Evolutionary conservation across 2,113 vertebrate species (phyloP), one percentile per base, ranked within the genome.

Genomic region (Calcarius ornatus): DNA sequence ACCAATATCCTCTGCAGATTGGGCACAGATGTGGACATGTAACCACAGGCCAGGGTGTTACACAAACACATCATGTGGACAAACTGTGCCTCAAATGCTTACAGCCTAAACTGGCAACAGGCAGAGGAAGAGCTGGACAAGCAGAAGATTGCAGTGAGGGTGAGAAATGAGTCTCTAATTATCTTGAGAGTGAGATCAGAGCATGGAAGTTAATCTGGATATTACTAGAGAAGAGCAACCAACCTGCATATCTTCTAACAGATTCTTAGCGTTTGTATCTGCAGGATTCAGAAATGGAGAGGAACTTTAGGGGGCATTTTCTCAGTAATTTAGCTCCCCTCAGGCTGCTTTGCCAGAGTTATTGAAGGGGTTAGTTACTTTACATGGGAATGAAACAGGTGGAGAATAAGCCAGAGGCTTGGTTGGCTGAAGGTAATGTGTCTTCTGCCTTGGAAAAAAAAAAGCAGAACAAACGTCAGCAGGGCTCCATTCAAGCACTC

Each of bases 1-100:
- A 83, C 90, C 76, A 96, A 96, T 95, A 96, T 96, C 95, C 95
- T 95, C 69, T 75, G 76, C 90, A 86, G 93, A 96, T 90, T 16
- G 38, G 80, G 90, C 90, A 88, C 96, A 96, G 94, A 96, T 97
- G 94, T 81, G 95, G 86, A 93, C 79, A 76, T 76, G 86, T 27
- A 93, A 72, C 80, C 83, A 76, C 45, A 86, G 86, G 92, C 90
- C 89, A 94, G 95, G 0, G 48, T 53, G 68, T 94, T 97, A 96
- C 90, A 94, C 82, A 96, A 97, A 92, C 82, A 87, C 20, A 51
- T 64, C 95, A 81, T 10, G 83, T 7, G 86, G 86, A 81, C 80
- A 93, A 53, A 35, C 61, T 18, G 4, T 79, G 88, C 65, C 72
- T 53, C 7, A 7, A 78, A 69, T 78, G 17, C 93, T 90, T 78